A percentile compares a stretch with the other conserved stretches of the same genome.
Evolutionary conservation across 2,113 vertebrate species (phyloP).

Genomic region (Ahaetulla prasina): DNA sequence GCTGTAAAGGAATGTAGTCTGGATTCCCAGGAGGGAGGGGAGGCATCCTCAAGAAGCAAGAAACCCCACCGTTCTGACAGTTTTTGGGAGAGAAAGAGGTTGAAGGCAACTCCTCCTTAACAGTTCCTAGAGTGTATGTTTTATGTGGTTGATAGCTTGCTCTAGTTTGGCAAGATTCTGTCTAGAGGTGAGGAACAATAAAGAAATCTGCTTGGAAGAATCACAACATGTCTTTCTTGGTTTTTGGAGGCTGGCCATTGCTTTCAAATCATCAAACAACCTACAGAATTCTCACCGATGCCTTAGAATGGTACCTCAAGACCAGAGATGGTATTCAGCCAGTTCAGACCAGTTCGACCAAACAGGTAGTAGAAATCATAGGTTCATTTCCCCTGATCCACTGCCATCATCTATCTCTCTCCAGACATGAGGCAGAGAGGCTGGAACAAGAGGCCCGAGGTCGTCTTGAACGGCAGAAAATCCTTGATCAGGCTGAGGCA

Average conservation of each 20-base stretch:
- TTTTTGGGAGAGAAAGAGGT: neutral
- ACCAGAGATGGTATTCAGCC: too few species aligned
- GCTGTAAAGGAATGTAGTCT: neutral
- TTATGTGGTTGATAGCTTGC: neutral
- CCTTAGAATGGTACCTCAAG: neutral
- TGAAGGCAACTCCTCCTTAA: neutral
- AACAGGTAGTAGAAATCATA: too few species aligned
- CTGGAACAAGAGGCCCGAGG: conserved; percentile 86
- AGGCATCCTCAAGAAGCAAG: neutral
- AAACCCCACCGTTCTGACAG: neutral
- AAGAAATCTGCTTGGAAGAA: neutral
- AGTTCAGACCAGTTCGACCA: too few species aligned
- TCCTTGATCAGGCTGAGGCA: conserved; percentile 82
- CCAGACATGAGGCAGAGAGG: conserved; percentile 85
- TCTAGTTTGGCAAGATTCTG: neutral
- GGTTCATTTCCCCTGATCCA: neutral
- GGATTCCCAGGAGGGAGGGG: neutral
- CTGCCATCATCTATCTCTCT: neutral
- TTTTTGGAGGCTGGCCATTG: neutral
- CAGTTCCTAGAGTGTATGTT: neutral
- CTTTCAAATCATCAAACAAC: neutral
- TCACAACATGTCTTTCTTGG: neutral
- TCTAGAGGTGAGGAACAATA: neutral
- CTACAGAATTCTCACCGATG: neutral
- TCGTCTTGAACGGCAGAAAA: conserved; percentile 83